Evolutionary conservation across 2,888 invertebrate genomes (phyloP).

Genomic region (Yponomeuta cagnagella): DNA sequence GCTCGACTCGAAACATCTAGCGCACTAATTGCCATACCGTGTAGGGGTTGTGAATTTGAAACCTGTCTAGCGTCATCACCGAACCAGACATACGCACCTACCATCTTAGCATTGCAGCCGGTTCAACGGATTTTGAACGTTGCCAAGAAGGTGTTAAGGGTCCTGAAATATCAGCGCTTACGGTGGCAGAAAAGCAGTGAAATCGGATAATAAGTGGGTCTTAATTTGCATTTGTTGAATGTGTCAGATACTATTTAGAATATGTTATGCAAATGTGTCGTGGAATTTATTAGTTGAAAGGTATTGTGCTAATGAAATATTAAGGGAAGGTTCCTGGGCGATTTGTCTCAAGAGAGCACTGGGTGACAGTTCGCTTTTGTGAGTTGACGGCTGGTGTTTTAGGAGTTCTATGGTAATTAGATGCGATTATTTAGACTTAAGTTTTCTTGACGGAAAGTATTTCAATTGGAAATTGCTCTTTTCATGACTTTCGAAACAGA

Average conservation of each 20-base stretch:
- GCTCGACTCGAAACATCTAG: background rate
- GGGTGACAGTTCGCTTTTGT: background rate
- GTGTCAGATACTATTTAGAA: slow-evolving; percentile 13
- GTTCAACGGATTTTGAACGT: background rate
- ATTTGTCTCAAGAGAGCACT: background rate
- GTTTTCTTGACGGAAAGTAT: no score
- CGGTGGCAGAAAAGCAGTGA: background rate
- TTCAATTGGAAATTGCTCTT: no score
- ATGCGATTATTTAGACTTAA: background rate
- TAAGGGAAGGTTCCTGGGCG: background rate
- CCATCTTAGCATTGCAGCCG: background rate
- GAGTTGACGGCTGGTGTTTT: background rate
- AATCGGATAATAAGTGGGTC: slow-evolving; percentile 11
- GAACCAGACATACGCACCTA: slow-evolving; percentile 2
- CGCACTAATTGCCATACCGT: slow-evolving; percentile 10
- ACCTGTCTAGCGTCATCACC: slow-evolving; percentile 2
- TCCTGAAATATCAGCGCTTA: background rate
- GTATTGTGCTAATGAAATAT: slow-evolving; percentile 12
- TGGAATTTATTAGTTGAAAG: slow-evolving; percentile 13
- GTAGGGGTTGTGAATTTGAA: slow-evolving; percentile 8
- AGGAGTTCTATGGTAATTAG: background rate
- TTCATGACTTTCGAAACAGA: no score
- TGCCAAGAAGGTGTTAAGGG: background rate
- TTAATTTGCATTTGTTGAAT: slow-evolving; percentile 7
- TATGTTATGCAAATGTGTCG: slow-evolving; percentile 11